Conservation (phyloP, 2,113 vertebrate genomes). For the Mastomys coucha region DNA sequence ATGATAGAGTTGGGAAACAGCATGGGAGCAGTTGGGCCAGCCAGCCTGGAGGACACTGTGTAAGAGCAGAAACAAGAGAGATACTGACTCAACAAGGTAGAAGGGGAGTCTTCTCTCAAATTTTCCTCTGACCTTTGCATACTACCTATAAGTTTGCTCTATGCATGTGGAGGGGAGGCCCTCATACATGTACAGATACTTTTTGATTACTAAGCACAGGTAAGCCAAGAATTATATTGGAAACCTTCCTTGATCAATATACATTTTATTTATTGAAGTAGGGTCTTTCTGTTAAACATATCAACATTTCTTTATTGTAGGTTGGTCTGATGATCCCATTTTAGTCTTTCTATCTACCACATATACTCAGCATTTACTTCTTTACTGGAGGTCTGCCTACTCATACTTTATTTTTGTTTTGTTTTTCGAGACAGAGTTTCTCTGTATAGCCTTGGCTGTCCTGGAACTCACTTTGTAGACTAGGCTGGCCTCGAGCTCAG, state of each 20-base stretch:
- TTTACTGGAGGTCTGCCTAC: too few species aligned
- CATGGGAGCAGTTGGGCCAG: neutral
- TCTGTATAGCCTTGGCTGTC: too few species aligned
- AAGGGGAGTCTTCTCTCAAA: neutral
- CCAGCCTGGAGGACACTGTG: neutral
- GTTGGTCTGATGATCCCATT: neutral
- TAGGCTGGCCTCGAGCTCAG: too few species aligned
- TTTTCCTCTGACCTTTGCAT: neutral
- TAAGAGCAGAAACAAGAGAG: neutral
- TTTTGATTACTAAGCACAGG: neutral
- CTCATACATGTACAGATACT: neutral
- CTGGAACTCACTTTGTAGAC: too few species aligned
- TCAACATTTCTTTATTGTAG: too few species aligned
- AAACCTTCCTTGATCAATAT: neutral
- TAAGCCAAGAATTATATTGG: neutral
- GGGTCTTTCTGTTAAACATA: neutral
- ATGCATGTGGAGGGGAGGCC: neutral
- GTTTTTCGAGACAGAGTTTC: too few species aligned
- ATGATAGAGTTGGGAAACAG: neutral
- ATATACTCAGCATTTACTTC: neutral
- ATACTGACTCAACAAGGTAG: neutral
- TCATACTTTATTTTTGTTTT: too few species aligned
- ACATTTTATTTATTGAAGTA: neutral
- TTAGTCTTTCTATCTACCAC: neutral
- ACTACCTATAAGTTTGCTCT: neutral